A percentile compares a stretch with the other conserved stretches of the same genome.
Evolutionary conservation across 2,797 vertebrate genomes (phyloP).

Genomic region (Gastrophryne carolinensis): DNA sequence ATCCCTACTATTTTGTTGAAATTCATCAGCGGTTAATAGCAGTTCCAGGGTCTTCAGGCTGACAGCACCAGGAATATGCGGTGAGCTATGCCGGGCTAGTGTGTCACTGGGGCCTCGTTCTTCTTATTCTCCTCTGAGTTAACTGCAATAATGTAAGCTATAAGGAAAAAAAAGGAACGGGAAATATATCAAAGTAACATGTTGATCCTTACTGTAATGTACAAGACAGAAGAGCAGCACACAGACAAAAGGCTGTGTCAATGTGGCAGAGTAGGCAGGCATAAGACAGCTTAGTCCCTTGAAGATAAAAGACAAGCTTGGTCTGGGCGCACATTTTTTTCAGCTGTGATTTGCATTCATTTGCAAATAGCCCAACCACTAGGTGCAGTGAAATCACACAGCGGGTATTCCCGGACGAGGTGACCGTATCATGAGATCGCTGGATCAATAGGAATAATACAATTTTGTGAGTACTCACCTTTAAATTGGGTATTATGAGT

Average conservation of each 20-base stretch:
- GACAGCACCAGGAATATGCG: constrained; percentile 5
- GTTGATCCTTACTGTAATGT: neutral
- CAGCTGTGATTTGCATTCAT: too few species aligned
- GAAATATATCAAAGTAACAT: neutral
- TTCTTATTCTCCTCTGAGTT: constrained; percentile 13
- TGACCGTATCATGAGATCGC: too few species aligned
- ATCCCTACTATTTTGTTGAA: neutral
- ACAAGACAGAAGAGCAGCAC: neutral
- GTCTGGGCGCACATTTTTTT: too few species aligned
- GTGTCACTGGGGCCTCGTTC: constrained; percentile 17
- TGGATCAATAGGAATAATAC: too few species aligned
- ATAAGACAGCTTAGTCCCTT: too few species aligned
- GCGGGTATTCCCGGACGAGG: too few species aligned
- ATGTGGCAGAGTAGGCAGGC: too few species aligned
- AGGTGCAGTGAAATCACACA: too few species aligned
- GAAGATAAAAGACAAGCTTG: neutral
- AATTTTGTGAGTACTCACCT: too few species aligned
- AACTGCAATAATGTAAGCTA: neutral
- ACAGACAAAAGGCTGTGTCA: neutral
- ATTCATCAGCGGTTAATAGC: neutral
- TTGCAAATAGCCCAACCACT: too few species aligned
- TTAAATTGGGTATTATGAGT: too few species aligned
- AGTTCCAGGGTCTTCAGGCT: neutral
- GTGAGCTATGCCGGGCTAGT: neutral
- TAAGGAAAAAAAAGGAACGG: neutral